phyloP scores from a whole-genome alignment of 1,140 invertebrate genomes.

The Pseudomyrmex sp. region DNA sequence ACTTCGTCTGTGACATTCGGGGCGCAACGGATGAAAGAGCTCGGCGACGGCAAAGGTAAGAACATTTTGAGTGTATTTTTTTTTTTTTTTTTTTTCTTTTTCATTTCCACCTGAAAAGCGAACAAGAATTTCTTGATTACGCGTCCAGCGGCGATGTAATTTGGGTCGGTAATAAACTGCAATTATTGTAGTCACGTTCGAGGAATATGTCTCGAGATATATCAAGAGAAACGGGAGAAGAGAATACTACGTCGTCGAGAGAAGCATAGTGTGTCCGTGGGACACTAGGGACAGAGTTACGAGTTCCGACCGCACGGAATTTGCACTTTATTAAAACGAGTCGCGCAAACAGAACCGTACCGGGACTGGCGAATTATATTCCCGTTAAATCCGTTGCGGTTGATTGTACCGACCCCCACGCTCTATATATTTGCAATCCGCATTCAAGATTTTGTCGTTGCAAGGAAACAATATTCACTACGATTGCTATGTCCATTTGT shows the following conservation, averaged over 20 bases:
- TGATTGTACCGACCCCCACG: conserved; percentile 17
- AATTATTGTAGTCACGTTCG: conserved; percentile 63
- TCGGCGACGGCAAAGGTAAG: no score
- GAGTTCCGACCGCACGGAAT: conserved; percentile 65
- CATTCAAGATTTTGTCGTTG: conserved; percentile 9
- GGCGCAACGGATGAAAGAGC: conserved; percentile 80
- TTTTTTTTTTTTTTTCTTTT: not conserved
- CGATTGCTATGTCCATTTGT: conserved; percentile 16
- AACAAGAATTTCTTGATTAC: conserved; percentile 14
- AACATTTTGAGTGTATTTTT: no score
- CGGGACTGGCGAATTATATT: conserved; percentile 34
- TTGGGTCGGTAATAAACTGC: conserved; percentile 31
- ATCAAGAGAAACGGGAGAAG: not conserved
- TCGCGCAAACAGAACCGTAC: conserved; percentile 45
- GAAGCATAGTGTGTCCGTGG: conserved; percentile 25
- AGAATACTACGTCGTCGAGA: conserved; percentile 18
- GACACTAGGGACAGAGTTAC: conserved; percentile 63
- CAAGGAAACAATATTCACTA: conserved; percentile 42
- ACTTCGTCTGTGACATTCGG: conserved; percentile 79
- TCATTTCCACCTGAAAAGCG: not conserved
- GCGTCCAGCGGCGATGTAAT: conserved; percentile 12
- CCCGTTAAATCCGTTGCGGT: conserved; percentile 46
- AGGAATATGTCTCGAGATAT: conserved; percentile 60
- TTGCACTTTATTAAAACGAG: conserved; percentile 74
- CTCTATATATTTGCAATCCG: not conserved